These are phyloP conservation scores for Nomada goodeniana DNA, from an alignment of 2,888 invertebrate species.

Conservation along the genomic window DNA sequence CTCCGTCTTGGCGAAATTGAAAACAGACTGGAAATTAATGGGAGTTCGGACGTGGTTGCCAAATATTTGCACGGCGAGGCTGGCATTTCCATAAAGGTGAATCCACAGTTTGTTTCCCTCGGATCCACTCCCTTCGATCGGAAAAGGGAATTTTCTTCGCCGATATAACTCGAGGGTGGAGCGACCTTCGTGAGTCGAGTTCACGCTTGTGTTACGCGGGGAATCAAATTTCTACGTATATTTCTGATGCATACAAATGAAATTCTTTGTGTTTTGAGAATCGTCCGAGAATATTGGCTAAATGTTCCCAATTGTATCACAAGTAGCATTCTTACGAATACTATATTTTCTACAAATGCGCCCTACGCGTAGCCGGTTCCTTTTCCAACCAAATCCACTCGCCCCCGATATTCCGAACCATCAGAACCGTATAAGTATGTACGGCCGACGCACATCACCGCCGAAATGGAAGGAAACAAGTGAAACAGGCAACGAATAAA, in stretches of 20 bases:
- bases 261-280: too few species aligned
- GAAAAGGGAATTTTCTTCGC: slow-evolving; percentile 41
- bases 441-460: background rate
- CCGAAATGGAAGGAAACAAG: background rate
- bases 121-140: slow-evolving; percentile 32
- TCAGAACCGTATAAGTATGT: background rate
- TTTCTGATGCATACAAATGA: too few species aligned
- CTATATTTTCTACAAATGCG: too few species aligned
- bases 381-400: too few species aligned
- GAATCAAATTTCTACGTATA: background rate
- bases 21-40: slow-evolving; percentile 77
- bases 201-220: background rate
- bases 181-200: background rate
- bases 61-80: slow-evolving; percentile 73
- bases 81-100: slow-evolving; percentile 61
- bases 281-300: too few species aligned
- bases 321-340: too few species aligned
- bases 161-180: slow-evolving; percentile 26
- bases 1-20: slow-evolving; percentile 73
- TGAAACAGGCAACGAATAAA: background rate
- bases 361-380: too few species aligned
- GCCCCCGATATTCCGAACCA: too few species aligned
- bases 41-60: slow-evolving; percentile 68
- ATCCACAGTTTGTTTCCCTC: slow-evolving; percentile 19
- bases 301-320: too few species aligned